Evolutionary conservation across 2,888 invertebrate species (phyloP), one percentile per base, ranked within the genome.

Genomic region (Orthosia gracilis): DNA sequence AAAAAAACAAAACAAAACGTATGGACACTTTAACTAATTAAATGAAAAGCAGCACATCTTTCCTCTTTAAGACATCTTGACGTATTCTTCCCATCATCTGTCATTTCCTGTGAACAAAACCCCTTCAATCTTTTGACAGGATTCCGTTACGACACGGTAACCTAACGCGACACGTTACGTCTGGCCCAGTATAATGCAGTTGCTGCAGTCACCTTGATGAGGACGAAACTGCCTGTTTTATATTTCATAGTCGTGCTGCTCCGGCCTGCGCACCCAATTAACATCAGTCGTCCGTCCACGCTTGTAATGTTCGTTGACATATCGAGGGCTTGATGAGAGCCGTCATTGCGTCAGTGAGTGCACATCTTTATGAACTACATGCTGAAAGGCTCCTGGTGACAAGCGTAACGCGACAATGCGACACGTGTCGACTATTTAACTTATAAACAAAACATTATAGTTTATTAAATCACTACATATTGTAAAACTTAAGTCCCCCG

Each of bases 221-320:
- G 40, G 40, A 40, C 40, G 40, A 88, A 87, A 86, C 84, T 66
- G 80, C 78, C 89, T 91, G 91, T 92, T 94, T 93, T 93, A 94
- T 94, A 93, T 94, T 95, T 94, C 92, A 94, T 92, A 90, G 91
- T 81, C 87, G 88, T 90, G 84, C 87, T 87, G 90, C 85, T 89
- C 91, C 89, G 91, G 92, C 89, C 87, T 88, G 91, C 89, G 94
- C 94, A 93, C 95, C 94, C 95, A 95, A 95, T 95, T 95, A 95
- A 94, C 94, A 93, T 92, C 93, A 91, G 92, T 92, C 92, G 94
- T 92, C 93, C 86, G 88, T 15, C 89, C 89, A 91, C 89, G 93
- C 92, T 93, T 92, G 94, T 94, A 94, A 94, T 94, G 92, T 90
- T 90, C 92, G 88, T 90, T 93, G 93, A 93, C 93, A 93, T 94